A percentile compares a stretch with the other conserved stretches of the same genome.
These are phyloP conservation scores for Arctia plantaginis DNA, from an alignment of 2,888 invertebrate genomes.

Conservation along the genomic window DNA sequence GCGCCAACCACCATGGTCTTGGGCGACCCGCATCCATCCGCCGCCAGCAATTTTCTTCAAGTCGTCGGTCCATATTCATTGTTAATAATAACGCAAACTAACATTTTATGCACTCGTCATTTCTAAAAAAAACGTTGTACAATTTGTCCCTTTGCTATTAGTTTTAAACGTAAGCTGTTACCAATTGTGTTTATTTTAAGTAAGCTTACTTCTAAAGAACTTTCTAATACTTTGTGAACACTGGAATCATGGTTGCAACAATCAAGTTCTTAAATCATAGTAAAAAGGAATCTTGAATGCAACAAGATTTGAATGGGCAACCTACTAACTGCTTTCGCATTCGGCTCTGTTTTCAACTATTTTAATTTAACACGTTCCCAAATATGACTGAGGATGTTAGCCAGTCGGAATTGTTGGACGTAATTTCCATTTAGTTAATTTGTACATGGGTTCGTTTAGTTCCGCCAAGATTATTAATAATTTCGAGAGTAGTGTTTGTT, in stretches of 20 bases:
- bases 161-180: too few relatives aligned
- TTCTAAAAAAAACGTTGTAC: too few relatives aligned
- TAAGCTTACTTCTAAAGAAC: neutral
- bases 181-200: too few relatives aligned
- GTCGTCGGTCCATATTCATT: too few relatives aligned
- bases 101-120: too few relatives aligned
- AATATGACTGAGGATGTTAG: neutral
- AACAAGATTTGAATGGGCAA: neutral
- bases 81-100: too few relatives aligned
- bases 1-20: too few relatives aligned
- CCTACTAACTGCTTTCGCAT: neutral
- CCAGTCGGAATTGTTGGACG: constrained; percentile 6
- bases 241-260: neutral
- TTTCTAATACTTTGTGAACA: neutral
- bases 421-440: constrained; percentile 27
- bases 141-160: too few relatives aligned
- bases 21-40: too few relatives aligned
- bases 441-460: constrained; percentile 5
- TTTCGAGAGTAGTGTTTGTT: constrained; percentile 22
- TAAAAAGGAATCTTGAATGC: neutral
- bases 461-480: constrained; percentile 29
- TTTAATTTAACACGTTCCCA: constrained; percentile 22
- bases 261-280: neutral
- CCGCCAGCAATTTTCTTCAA: too few relatives aligned
- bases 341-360: neutral